Evolutionary conservation across 53 echinoderm and acorn worm species (phyloP).

Genomic region (Holothuria scabra): DNA sequence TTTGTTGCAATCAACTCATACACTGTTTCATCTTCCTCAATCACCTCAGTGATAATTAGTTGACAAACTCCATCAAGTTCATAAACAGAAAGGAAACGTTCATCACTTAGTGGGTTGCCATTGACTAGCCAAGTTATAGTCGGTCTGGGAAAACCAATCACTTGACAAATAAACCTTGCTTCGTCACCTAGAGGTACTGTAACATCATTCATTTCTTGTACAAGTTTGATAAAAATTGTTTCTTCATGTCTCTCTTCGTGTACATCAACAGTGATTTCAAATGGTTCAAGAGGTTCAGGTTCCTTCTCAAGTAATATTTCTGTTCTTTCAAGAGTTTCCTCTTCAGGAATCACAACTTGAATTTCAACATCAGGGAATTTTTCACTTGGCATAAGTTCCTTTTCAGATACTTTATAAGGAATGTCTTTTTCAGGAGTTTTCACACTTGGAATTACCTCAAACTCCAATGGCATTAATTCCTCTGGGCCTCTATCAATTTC

Average conservation of each 20-base stretch:
- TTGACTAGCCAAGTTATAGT: conserved; percentile 60
- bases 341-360: conserved; percentile 38
- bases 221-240: conserved; percentile 43
- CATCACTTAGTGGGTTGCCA: conserved; percentile 54
- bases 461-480: not conserved
- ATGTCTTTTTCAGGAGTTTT: not conserved
- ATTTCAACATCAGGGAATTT: not conserved
- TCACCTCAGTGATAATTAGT: conserved; percentile 69
- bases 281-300: conserved; percentile 3
- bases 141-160: conserved; percentile 65
- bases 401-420: not conserved
- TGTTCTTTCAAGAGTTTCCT: conserved; percentile 27
- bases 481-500: conserved; percentile 1
- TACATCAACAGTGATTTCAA: conserved; percentile 48
- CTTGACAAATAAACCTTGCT: conserved; percentile 57
- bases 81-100: conserved; percentile 66
- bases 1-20: conserved; percentile 81
- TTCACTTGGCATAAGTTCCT: not conserved
- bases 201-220: conserved; percentile 50
- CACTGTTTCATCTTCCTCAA: conserved; percentile 78
- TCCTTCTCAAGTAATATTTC: conserved; percentile 12
- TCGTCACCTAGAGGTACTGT: conserved; percentile 48
- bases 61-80: conserved; percentile 66
- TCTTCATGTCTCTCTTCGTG: conserved; percentile 44
- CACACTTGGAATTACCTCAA: not conserved